A percentile compares a stretch with the other conserved stretches of the same genome.
These are phyloP conservation scores for Drosophila pseudoananassae DNA, from an alignment of 1,140 invertebrate genomes.

Conservation along the genomic window DNA sequence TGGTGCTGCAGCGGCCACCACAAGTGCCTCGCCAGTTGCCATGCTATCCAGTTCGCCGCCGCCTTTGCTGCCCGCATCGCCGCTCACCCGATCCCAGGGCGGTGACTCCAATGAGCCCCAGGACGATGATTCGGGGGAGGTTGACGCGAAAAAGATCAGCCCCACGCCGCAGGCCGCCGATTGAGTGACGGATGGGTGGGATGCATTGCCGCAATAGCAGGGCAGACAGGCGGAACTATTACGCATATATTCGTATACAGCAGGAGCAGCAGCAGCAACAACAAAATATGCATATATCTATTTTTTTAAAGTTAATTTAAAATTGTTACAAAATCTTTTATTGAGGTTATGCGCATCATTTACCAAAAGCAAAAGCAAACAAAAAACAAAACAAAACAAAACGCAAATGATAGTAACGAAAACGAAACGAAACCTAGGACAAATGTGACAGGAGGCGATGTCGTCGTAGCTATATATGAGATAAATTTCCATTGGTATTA, in stretches of 20 bases:
- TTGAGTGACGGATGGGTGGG: slow-evolving; percentile 44
- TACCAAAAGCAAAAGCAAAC: slow-evolving; percentile 38
- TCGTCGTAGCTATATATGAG: slow-evolving; percentile 18
- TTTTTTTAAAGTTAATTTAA: slow-evolving; percentile 76
- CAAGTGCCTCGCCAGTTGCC: slow-evolving; percentile 72
- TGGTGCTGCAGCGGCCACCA: slow-evolving; percentile 75
- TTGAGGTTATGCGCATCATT: slow-evolving; percentile 69
- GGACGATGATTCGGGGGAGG: slow-evolving; percentile 6
- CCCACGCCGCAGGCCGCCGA: slow-evolving; percentile 56
- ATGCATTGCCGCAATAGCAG: slow-evolving; percentile 11
- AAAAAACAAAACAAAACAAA: slow-evolving; percentile 18
- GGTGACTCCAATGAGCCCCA: slow-evolving; percentile 50
- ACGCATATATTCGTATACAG: slow-evolving; percentile 53
- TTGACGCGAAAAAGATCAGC: slow-evolving; percentile 43
- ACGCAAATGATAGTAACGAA: slow-evolving; percentile 40
- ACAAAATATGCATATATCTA: slow-evolving; percentile 56
- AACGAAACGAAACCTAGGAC: slow-evolving; percentile 42
- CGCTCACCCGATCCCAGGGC: slow-evolving; percentile 33
- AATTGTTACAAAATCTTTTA: slow-evolving; percentile 74
- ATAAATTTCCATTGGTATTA: slow-evolving; percentile 38
- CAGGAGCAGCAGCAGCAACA: slow-evolving; percentile 18
- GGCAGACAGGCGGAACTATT: slow-evolving; percentile 30
- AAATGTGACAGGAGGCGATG: slow-evolving; percentile 25
- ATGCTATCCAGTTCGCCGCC: slow-evolving; percentile 79
- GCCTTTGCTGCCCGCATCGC: slow-evolving; percentile 55